Base-by-base conservation (phyloP, 2,797 vertebrate genomes). In the Peromyscus nudipes region DNA sequence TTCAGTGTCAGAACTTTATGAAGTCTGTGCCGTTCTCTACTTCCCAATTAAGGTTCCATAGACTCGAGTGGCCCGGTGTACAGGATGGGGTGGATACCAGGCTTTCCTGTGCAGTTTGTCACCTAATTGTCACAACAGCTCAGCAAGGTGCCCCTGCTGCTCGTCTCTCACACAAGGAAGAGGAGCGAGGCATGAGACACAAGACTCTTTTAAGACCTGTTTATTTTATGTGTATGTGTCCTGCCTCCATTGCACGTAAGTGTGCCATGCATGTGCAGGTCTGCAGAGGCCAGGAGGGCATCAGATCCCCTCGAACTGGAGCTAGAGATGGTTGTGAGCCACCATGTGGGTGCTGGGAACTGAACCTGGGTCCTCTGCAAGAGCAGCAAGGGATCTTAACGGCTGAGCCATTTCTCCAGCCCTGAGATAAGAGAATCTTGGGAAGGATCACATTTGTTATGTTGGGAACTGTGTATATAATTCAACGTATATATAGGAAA, bases 1-100 rank as follows among this genome's bases (percentile, higher is more conserved):
- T 92, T 85, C 71, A 43, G 60, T 64, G 21, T 83, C 52, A 93
- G 95, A 89, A 87, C 43, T 92, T 81, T 79, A 71, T 80, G 40
- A 92, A 77, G 37, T 85, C 34, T 90, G 37, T 52, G 67, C 52
- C 46, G 3, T 67, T 93, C 65, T 96, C 81, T 75, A 62, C 79
- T 82, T 86, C 3, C 31, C 80, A 46, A 46, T 64, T 79, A 87
- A 75, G n/a, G 4, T 37, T 92, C 3, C 64, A 85, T 23, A 94
- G 25, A 76, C 69, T 88, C 67, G 83, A 19, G 80, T 55, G 52
- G 34, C 25, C 52, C 11, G 0, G 40, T n/a, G 43, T 49, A 9
- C 83, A 85, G 17, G 43, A 31, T 46, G 34, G 37, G 29, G 17
- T 90, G 34, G 77, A 12, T 34, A 25, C 37, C 52, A 79, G 73